Conservation (phyloP, 2,888 invertebrate genomes). For the Osmoderma eremita region DNA sequence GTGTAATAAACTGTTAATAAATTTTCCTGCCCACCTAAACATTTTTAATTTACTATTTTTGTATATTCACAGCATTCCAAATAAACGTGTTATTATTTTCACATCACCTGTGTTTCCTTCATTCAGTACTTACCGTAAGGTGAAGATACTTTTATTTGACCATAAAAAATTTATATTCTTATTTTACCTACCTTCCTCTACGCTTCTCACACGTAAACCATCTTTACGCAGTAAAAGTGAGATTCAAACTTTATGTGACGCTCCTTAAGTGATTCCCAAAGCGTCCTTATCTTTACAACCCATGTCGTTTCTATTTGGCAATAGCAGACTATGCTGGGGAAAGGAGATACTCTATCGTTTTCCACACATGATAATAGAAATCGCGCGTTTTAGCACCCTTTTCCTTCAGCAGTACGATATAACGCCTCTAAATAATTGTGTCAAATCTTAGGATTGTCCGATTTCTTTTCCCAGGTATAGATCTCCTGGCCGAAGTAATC, state of each 20-base stretch:
- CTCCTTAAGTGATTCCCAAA: constrained; percentile 2
- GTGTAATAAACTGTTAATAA: too few species aligned
- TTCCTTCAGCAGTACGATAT: not conserved
- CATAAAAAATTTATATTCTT: constrained; percentile 5
- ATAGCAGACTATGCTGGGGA: not conserved
- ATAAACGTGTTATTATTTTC: too few species aligned
- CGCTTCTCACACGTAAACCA: not conserved
- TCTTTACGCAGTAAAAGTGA: not conserved
- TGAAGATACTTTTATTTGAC: not conserved
- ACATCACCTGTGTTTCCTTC: too few species aligned
- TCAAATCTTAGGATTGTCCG: constrained; percentile 28
- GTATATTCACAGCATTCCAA: too few species aligned
- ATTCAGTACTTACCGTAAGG: too few species aligned
- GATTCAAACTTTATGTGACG: constrained; percentile 3
- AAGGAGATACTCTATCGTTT: not conserved
- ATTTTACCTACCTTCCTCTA: not conserved
- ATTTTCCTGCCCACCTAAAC: too few species aligned
- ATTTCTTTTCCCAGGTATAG: constrained; percentile 9
- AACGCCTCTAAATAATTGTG: constrained; percentile 14
- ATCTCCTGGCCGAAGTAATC: constrained; percentile 1
- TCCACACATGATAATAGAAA: not conserved
- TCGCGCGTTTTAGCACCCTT: constrained; percentile 4
- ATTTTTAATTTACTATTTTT: too few species aligned
- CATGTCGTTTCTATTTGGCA: not conserved
- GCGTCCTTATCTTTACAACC: constrained; percentile 7